Percentiles rank a stretch among this genome's conserved stretches.
These are phyloP conservation scores for Beroe ovata DNA, from an alignment of 37 sponge, comb jelly and placozoan species.

Conservation along the genomic window DNA sequence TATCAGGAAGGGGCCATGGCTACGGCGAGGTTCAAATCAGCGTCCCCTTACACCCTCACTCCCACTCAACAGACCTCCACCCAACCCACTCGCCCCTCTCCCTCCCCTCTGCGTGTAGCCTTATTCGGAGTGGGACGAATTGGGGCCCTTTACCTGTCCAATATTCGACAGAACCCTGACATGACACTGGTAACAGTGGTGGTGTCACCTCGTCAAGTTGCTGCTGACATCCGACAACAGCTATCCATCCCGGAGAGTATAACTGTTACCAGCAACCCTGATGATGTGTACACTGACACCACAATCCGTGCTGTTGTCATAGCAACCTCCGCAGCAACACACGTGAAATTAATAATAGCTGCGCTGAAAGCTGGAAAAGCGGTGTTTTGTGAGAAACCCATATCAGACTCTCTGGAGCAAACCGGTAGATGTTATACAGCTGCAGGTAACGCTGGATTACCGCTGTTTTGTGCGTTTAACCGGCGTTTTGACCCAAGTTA, in stretches of 20 bases:
- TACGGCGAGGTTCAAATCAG: slow-evolving; percentile 20
- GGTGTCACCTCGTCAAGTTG: slow-evolving; percentile 22
- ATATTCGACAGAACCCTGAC: not conserved
- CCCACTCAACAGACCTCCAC: not conserved
- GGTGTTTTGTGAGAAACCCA: slow-evolving; percentile 59
- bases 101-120: not conserved
- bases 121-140: slow-evolving; percentile 40
- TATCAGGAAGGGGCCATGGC: too few species aligned
- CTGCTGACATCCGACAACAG: not conserved
- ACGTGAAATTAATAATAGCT: not conserved
- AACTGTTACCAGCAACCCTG: not conserved
- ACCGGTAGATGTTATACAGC: not conserved
- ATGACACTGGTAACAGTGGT: not conserved
- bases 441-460: not conserved
- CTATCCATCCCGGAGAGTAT: not conserved
- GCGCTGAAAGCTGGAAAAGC: slow-evolving; percentile 3
- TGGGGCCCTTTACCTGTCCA: slow-evolving; percentile 36
- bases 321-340: slow-evolving; percentile 18
- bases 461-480: slow-evolving; percentile 62
- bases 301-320: slow-evolving; percentile 46
- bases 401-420: slow-evolving; percentile 4
- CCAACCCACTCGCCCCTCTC: not conserved
- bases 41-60: not conserved
- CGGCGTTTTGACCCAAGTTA: slow-evolving; percentile 53
- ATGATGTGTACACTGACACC: not conserved